phyloP scores from a whole-genome alignment of 2,797 vertebrate genomes.

The Rallus crepitans region DNA sequence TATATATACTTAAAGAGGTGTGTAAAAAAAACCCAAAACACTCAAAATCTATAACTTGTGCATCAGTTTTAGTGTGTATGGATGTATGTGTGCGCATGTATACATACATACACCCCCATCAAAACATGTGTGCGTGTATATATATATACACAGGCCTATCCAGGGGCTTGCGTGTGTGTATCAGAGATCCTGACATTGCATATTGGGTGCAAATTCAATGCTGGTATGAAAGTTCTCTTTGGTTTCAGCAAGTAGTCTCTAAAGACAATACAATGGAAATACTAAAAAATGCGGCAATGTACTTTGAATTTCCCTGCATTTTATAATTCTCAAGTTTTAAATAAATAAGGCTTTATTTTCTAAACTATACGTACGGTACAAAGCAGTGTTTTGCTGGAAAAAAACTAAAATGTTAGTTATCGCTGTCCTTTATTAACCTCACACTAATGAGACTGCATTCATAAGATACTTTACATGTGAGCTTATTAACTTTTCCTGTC shows the following conservation, averaged over 20 bases:
- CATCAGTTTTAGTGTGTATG: conserved; percentile 71
- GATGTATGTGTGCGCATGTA: conserved; percentile 1
- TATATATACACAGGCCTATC: neutral
- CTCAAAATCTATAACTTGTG: conserved; percentile 74
- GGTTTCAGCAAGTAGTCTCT: conserved; percentile 85
- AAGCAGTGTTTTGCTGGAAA: conserved; percentile 55
- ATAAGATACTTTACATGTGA: conserved; percentile 1
- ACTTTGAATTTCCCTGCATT: conserved; percentile 77
- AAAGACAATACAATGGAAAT: conserved; percentile 69
- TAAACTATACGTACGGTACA: conserved; percentile 60
- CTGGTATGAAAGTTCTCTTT: conserved; percentile 84
- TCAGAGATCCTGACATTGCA: conserved; percentile 76
- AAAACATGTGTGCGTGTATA: neutral
- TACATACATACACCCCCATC: neutral
- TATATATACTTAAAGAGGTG: conserved; percentile 49
- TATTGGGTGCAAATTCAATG: conserved; percentile 81
- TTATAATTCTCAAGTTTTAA: conserved; percentile 72
- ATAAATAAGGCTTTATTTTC: conserved; percentile 75
- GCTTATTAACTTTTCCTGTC: conserved; percentile 35
- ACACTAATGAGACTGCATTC: conserved; percentile 35
- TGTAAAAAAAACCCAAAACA: conserved; percentile 42
- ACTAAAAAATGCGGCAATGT: conserved; percentile 65
- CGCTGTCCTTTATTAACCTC: conserved; percentile 52
- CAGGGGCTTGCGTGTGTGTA: conserved; percentile 17
- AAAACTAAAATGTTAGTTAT: neutral